phyloP scores from a whole-genome alignment of 2,113 vertebrate genomes.

The Marmota flaviventris region DNA sequence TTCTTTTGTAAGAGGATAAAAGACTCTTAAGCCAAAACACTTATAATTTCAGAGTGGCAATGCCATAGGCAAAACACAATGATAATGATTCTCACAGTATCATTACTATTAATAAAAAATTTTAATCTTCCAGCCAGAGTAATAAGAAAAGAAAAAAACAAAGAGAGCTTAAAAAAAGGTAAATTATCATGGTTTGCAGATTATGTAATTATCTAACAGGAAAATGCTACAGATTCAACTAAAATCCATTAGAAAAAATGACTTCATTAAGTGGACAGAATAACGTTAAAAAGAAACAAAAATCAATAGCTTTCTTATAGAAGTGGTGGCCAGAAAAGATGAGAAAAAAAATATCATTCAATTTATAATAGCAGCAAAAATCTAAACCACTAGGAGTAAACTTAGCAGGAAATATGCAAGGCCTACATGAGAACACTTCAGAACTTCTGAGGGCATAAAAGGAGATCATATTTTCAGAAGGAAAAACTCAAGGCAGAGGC shows the following conservation, averaged over 20 bases:
- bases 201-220: slow-evolving; percentile 32
- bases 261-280: background rate
- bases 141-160: slow-evolving; percentile 61
- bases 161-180: background rate
- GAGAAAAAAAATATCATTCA: background rate
- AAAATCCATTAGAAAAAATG: slow-evolving; percentile 5
- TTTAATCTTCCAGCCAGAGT: slow-evolving; percentile 3
- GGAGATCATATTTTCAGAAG: slow-evolving; percentile 48
- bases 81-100: background rate
- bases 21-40: background rate
- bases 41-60: background rate
- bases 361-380: slow-evolving; percentile 9
- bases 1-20: slow-evolving; percentile 18
- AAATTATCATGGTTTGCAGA: background rate
- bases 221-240: background rate
- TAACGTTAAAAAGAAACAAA: background rate
- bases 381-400: slow-evolving; percentile 32
- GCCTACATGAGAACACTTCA: slow-evolving; percentile 57
- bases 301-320: background rate
- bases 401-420: slow-evolving; percentile 47
- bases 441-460: slow-evolving; percentile 57
- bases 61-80: background rate
- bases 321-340: slow-evolving; percentile 31
- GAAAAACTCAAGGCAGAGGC: slow-evolving; percentile 13
- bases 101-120: background rate